Evolutionary conservation across 2,797 vertebrate species (phyloP), one percentile per base, ranked within the genome.

Genomic region (Alca torda): DNA sequence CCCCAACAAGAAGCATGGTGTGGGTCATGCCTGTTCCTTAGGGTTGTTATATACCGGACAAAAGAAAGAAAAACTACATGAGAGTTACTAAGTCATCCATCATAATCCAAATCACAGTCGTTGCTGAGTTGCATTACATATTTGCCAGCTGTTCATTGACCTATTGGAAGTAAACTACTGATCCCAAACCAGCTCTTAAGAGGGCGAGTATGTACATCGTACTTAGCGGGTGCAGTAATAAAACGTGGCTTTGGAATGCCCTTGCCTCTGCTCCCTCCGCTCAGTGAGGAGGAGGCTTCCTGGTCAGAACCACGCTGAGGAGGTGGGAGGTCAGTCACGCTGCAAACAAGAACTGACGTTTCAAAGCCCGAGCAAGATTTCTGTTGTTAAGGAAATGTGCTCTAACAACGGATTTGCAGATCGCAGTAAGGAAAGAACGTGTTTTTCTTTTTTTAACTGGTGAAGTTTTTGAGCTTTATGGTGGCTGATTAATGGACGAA

Each of bases 341-440:
- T 92, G 90, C 88, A 95, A 92, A 89, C 56, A 74, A 93, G 91
- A 89, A 91, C 76, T 77, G 83, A 84, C 17, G 0, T 92, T 77
- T 95, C 84, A 89, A 87, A 92, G 81, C 26, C 84, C 65, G 20
- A 83, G 77, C 14, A 82, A 82, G 61, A 87, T 54, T 83, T 70
- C 53, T 95, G 91, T 87, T 81, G 80, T 90, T 95, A 93, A 89
- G 90, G 80, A 95, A 95, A 92, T 68, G 80, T 59, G 65, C 79
- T 88, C 73, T 76, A 90, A 95, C 72, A 83, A 93, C 39, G 0
- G 72, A 90, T 79, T 54, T 87, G 86, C 90, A 94, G 77, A 94
- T 37, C 2, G 10, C 88, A 94, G 33, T 60, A 70, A 80, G 81
- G 80, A 82, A 92, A 74, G 41, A 75, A 87, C 39, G 61, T 10